Evolutionary conservation across 2,113 vertebrate species (phyloP).

Genomic region (Erpornis zantholeuca): DNA sequence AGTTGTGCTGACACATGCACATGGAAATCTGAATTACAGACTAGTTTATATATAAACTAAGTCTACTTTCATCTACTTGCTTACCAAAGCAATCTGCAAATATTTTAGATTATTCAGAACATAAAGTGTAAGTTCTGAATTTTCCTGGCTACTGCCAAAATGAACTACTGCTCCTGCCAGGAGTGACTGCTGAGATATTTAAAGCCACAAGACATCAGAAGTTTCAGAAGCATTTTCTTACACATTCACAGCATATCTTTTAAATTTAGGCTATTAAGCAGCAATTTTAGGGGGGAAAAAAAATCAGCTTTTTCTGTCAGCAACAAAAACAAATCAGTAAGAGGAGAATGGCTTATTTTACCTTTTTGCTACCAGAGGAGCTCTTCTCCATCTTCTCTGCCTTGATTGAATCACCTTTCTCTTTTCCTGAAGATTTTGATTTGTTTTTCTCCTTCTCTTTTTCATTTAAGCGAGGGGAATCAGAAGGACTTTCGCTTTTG

Average conservation of each 20-base stretch:
- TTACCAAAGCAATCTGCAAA: neutral
- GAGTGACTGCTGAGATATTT: neutral
- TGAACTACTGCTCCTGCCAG: neutral
- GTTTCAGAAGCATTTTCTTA: neutral
- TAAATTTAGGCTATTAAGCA: neutral
- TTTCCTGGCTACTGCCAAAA: neutral
- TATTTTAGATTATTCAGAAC: neutral
- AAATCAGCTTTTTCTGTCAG: neutral
- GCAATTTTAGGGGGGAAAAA: neutral
- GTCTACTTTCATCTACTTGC: neutral
- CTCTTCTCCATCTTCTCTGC: slow-evolving; percentile 88
- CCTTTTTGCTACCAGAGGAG: slow-evolving; percentile 95
- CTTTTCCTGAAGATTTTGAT: slow-evolving; percentile 95
- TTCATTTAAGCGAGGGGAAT: slow-evolving; percentile 87
- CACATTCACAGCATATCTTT: neutral
- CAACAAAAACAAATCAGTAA: neutral
- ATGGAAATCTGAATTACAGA: neutral
- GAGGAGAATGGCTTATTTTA: slow-evolving; percentile 39
- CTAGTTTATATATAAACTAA: neutral
- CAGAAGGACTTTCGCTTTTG: slow-evolving; percentile 93
- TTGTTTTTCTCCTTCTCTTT: slow-evolving; percentile 94
- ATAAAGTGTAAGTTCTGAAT: neutral
- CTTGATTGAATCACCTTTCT: slow-evolving; percentile 92
- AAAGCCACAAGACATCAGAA: neutral
- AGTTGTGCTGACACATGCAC: neutral